Evolutionary conservation across 2,888 invertebrate species (phyloP).

Genomic region (Junonia oenone): DNA sequence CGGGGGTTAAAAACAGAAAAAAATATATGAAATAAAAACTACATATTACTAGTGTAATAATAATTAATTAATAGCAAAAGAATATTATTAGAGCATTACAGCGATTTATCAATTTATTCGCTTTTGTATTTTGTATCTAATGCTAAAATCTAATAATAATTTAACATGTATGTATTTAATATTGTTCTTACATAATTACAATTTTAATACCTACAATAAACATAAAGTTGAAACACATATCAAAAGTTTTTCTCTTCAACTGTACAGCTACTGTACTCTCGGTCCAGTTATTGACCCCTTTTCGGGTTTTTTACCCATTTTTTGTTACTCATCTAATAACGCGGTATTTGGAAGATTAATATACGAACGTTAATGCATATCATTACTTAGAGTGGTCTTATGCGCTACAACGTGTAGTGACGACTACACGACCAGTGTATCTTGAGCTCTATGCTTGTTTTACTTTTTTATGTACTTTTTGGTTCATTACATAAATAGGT

Average conservation of each 20-base stretch:
- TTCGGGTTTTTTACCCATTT: slow-evolving; percentile 44
- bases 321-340: slow-evolving; percentile 57
- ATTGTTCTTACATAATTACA: neutral
- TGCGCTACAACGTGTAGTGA: slow-evolving; percentile 21
- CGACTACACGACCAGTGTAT: slow-evolving; percentile 19
- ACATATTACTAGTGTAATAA: too few relatives aligned
- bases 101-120: too few relatives aligned
- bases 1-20: too few relatives aligned
- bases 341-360: slow-evolving; percentile 67
- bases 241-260: neutral
- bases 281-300: slow-evolving; percentile 71
- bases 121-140: neutral
- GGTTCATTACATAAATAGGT: neutral
- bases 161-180: neutral
- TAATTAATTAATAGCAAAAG: too few relatives aligned
- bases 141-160: neutral
- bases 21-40: too few relatives aligned
- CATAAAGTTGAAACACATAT: neutral
- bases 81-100: too few relatives aligned
- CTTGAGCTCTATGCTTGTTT: slow-evolving; percentile 17
- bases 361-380: slow-evolving; percentile 66
- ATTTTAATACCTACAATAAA: too few relatives aligned
- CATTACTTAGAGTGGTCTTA: slow-evolving; percentile 66
- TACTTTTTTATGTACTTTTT: neutral
- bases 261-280: slow-evolving; percentile 52